Base-by-base conservation (phyloP, 2,113 vertebrate genomes). In the Coracopsis vasa region DNA sequence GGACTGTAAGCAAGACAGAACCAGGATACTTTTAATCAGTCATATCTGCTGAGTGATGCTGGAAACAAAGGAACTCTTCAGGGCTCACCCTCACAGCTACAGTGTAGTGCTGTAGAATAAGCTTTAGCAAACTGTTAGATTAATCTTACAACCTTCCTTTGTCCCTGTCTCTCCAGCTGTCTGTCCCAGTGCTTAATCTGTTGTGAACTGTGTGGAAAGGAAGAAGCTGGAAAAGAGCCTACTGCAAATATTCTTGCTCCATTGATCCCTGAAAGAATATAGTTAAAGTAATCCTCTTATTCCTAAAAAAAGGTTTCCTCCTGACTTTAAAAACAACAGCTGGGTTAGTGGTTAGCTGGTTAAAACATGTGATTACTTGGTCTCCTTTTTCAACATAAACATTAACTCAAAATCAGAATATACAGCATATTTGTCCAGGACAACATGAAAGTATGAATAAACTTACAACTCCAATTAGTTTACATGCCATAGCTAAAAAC, bases 401-500 rank as follows among this genome's bases (percentile, higher is more conserved):
- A 41, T 37, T 66, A 65, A 64, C 56, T 91, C n/a, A 91, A 27
- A 83, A 86, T 87, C 48, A 80, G 18, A 74, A 24, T 83, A 62
- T 87, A 58, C 65, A 64, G 10, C 4, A 8, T 77, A 48, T 70
- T 81, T 37, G 79, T 64, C 44, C 64, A 90, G 19, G 20, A 41
- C 27, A 62, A 31, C 39, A 28, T 42, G 64, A 50, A 77, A 58
- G 5, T 25, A 7, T 33, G 45, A 84, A 90, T 50, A 44, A 79
- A 95, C 94, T 97, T 95, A 96, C 80, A 86, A 92, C 96, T 95
- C 97, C 85, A 41, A 97, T 91, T 67, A 96, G 95, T 80, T 97
- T 97, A 81, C 92, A 96, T 18, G 90, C 71, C 44, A 97, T 85
- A 35, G 80, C 95, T 95, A 97, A 97, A 96, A 98, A 95, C 81